Conservation (phyloP, 2,888 invertebrate genomes). For the Brenthis daphne region DNA sequence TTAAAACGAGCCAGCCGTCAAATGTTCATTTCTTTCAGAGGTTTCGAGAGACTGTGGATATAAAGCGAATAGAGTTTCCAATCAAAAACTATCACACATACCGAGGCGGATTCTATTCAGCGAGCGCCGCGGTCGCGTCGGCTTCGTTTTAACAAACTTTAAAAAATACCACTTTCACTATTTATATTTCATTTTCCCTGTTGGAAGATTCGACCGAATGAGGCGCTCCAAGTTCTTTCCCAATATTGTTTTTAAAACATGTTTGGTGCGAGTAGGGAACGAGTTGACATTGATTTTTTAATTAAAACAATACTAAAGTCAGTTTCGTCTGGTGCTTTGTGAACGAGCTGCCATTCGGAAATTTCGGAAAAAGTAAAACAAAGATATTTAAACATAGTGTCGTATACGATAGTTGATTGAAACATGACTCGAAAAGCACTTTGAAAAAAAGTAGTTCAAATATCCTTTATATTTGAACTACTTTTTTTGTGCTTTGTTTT, state of each 20-base stretch:
- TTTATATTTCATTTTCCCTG: background rate
- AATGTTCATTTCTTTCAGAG: background rate
- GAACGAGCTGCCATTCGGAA: background rate
- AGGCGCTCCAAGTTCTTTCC: background rate
- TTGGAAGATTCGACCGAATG: background rate
- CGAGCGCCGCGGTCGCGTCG: conserved; percentile 4
- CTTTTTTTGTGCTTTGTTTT: no score
- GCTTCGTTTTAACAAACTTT: background rate
- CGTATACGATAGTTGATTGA: background rate
- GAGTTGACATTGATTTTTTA: conserved; percentile 2
- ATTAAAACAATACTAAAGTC: conserved; percentile 3
- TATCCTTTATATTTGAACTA: no score
- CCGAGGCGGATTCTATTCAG: background rate
- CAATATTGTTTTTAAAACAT: background rate
- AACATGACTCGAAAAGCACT: no score
- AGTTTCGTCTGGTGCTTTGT: background rate
- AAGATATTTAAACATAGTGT: background rate
- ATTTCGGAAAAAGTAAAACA: background rate
- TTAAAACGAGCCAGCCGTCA: background rate
- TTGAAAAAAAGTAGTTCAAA: no score
- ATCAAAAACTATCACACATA: conserved; percentile 29
- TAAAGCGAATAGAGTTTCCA: conserved; percentile 22
- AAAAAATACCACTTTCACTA: background rate
- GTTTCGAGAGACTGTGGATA: background rate
- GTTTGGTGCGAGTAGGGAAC: background rate